Conservation (phyloP, 2,888 invertebrate species). For the Zygothrica quintamaculata region DNA sequence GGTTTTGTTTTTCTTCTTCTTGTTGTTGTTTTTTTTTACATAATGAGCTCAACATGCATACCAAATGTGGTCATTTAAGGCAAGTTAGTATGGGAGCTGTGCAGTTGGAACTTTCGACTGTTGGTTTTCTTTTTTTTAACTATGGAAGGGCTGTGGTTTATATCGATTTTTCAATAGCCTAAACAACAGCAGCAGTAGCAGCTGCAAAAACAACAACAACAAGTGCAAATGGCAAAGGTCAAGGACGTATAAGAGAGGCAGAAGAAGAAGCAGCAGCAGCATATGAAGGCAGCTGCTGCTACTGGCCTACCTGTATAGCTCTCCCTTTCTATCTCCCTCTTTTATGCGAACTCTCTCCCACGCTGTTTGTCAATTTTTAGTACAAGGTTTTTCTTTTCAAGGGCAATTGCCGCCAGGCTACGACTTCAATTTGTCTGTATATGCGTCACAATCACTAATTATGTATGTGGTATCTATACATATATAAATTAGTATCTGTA, state of each 20-base stretch:
- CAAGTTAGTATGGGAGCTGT: slow-evolving; percentile 10
- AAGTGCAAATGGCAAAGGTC: slow-evolving; percentile 73
- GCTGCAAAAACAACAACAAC: slow-evolving; percentile 69
- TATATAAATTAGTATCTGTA: slow-evolving; percentile 4
- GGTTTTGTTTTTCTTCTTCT: too few species aligned
- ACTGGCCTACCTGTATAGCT: slow-evolving; percentile 58
- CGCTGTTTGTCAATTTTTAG: slow-evolving; percentile 22
- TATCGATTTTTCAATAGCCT: slow-evolving; percentile 63
- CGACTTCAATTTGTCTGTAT: slow-evolving; percentile 34
- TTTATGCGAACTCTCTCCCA: slow-evolving; percentile 2
- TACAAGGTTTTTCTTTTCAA: slow-evolving; percentile 72
- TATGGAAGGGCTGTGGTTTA: background rate
- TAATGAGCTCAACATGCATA: slow-evolving; percentile 65
- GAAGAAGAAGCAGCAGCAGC: slow-evolving; percentile 1
- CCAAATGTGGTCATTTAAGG: slow-evolving; percentile 42
- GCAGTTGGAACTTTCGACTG: slow-evolving; percentile 26
- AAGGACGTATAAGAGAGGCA: slow-evolving; percentile 56
- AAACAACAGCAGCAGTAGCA: slow-evolving; percentile 54
- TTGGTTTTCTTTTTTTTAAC: too few species aligned
- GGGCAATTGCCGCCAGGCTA: slow-evolving; percentile 47
- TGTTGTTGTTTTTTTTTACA: slow-evolving; percentile 43
- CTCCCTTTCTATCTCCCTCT: slow-evolving; percentile 20
- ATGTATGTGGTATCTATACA: slow-evolving; percentile 8
- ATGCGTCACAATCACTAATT: background rate
- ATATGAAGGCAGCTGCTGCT: slow-evolving; percentile 33